Evolutionary conservation across 1,140 invertebrate genomes (phyloP), one percentile per base, ranked within the genome.

Genomic region (Drosophila ohnishii): DNA sequence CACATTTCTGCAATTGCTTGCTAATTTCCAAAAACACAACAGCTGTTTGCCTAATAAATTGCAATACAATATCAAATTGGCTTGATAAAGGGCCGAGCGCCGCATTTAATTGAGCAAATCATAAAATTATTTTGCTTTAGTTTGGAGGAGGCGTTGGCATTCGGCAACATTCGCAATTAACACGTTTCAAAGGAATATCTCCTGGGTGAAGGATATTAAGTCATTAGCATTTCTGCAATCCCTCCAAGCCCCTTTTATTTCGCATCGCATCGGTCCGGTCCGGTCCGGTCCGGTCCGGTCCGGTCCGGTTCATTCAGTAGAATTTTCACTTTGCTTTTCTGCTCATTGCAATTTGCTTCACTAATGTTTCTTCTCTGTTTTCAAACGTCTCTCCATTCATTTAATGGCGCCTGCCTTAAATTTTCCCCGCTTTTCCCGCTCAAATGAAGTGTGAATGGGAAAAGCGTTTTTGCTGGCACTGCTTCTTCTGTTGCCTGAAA

Each of bases 381-480:
- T 51, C 59, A 86, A 84, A 65, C 60, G 63, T 37, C 44, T 50
- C 64, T 66, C 67, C 75, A 78, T 85, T 67, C 65, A 59, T 78
- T 85, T 78, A 78, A 85, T 81, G 78, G 60, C 63, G 67, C 30
- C 67, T 67, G 67, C 60, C 61, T 82, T 82, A 83, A 81, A 83
- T 83, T 82, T 69, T 28, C 35, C 34, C 67, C 40, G 48, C 32
- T 65, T 42, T 25, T 22, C 44, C 32, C 30, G 51, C 45, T 45
- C 32, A 78, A 87, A 86, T 86, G 79, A 87, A 87, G 82, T 87
- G 83, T 83, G 60, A 87, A 79, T 76, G 64, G 47, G 53, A 64
- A 65, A 76, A 69, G 71, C 50, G 76, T 63, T 73, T 72, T 53
- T 53, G 32, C 50, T 35, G 28, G 16, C 34, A 22, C 16, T 53